Evolutionary conservation across 2,888 invertebrate genomes (phyloP).

Genomic region (Luperina nickerlii): DNA sequence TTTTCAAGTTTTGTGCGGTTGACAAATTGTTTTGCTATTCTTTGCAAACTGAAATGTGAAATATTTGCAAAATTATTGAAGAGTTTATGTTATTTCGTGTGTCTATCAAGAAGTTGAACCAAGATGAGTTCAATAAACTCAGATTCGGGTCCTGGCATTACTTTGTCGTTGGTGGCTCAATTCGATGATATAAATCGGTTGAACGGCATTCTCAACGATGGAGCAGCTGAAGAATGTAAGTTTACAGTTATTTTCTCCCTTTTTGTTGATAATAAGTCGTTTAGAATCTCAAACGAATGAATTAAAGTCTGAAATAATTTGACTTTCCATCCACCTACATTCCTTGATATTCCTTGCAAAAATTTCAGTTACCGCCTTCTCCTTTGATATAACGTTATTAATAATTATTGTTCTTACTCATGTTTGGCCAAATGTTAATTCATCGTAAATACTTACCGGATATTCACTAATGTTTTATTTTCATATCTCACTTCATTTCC

Average conservation of each 20-base stretch:
- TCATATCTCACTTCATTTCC: not conserved
- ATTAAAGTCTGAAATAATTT: not conserved
- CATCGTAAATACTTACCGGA: not conserved
- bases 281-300: not conserved
- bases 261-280: not conserved
- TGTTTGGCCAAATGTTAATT: not conserved
- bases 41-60: constrained; percentile 65
- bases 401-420: not conserved
- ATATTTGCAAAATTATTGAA: constrained; percentile 27
- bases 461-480: not conserved
- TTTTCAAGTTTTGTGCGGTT: constrained; percentile 64
- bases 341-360: constrained; percentile 1
- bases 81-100: constrained; percentile 54
- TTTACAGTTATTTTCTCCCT: constrained; percentile 37
- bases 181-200: constrained; percentile 94
- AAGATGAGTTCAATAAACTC: constrained; percentile 87
- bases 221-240: constrained; percentile 93
- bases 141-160: constrained; percentile 80
- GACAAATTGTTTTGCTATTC: constrained; percentile 48
- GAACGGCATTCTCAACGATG: constrained; percentile 91
- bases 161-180: constrained; percentile 92
- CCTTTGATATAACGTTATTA: not conserved
- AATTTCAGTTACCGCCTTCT: constrained; percentile 8
- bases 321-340: constrained; percentile 37
- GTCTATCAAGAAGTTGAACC: constrained; percentile 41